A percentile compares a stretch with the other conserved stretches of the same genome.
Evolutionary conservation across 2,113 vertebrate species (phyloP).

Genomic region (Falcunculus frontatus): DNA sequence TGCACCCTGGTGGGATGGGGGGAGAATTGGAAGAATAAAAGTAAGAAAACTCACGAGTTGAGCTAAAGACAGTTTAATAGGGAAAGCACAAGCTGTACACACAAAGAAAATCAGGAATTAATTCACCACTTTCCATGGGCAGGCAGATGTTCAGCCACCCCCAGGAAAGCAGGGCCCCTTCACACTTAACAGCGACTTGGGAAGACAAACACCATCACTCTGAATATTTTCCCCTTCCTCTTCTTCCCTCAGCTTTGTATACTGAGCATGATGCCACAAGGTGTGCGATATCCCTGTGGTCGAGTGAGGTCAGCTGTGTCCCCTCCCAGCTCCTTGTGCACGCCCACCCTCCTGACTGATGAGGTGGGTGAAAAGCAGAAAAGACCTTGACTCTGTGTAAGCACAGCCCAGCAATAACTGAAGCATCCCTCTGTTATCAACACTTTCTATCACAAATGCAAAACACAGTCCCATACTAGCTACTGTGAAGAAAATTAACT

Average conservation of each 20-base stretch:
- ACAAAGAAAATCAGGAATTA: not conserved
- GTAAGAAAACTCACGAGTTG: not conserved
- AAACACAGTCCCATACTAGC: not conserved
- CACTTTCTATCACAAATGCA: not conserved
- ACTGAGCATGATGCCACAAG: not conserved
- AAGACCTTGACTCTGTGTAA: not conserved
- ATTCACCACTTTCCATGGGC: not conserved
- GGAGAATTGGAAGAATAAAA: not conserved
- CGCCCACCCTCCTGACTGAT: no score
- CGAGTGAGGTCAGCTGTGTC: not conserved
- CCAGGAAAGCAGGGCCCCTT: not conserved
- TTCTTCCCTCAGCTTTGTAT: not conserved
- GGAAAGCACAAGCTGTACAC: not conserved
- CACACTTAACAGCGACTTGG: not conserved
- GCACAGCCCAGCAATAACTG: not conserved
- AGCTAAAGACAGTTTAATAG: not conserved
- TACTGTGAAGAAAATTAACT: not conserved
- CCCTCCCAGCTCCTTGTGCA: not conserved
- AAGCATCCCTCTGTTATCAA: not conserved
- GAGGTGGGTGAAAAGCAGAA: not conserved
- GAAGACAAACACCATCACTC: not conserved
- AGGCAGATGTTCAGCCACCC: not conserved
- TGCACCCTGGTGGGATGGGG: not conserved
- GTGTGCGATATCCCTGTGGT: not conserved
- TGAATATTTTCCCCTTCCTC: rapidly evolving